Conservation (phyloP, 2,797 vertebrate species). For the Gymnodraco acuticeps region DNA sequence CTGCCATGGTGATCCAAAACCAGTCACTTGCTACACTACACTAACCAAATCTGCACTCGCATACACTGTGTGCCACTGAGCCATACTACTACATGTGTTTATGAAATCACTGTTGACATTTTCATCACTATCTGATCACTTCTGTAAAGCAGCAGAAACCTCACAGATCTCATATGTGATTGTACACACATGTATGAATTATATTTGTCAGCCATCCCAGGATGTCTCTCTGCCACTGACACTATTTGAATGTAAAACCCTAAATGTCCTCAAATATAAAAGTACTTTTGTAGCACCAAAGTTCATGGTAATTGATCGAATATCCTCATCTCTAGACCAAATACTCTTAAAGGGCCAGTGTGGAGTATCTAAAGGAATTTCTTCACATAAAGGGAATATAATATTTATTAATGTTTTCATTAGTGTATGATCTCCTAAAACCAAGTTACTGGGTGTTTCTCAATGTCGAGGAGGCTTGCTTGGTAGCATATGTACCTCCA, state of each 20-base stretch:
- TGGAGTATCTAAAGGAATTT: too few relatives aligned
- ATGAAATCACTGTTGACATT: constrained; percentile 2
- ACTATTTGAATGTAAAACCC: constrained; percentile 19
- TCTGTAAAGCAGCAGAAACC: neutral
- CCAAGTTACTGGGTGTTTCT: too few relatives aligned
- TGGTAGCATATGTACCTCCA: too few relatives aligned
- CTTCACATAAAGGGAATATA: too few relatives aligned
- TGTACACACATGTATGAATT: neutral
- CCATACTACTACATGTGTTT: neutral
- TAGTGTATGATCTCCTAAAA: too few relatives aligned
- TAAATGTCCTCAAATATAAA: neutral
- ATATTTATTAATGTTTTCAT: too few relatives aligned
- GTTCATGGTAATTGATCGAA: neutral
- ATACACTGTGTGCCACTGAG: constrained; percentile 17
- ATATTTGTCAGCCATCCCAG: neutral
- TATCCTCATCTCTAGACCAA: neutral
- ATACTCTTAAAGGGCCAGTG: neutral
- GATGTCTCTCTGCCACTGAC: neutral
- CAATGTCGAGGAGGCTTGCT: too few relatives aligned
- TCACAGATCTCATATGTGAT: constrained; percentile 1
- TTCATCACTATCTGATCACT: neutral
- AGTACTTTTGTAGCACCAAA: neutral
- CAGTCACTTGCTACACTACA: neutral
- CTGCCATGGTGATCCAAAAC: neutral
- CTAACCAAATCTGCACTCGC: neutral